Evolutionary conservation across 2,888 invertebrate species (phyloP).

Genomic region (Nemotelus pantherinus): DNA sequence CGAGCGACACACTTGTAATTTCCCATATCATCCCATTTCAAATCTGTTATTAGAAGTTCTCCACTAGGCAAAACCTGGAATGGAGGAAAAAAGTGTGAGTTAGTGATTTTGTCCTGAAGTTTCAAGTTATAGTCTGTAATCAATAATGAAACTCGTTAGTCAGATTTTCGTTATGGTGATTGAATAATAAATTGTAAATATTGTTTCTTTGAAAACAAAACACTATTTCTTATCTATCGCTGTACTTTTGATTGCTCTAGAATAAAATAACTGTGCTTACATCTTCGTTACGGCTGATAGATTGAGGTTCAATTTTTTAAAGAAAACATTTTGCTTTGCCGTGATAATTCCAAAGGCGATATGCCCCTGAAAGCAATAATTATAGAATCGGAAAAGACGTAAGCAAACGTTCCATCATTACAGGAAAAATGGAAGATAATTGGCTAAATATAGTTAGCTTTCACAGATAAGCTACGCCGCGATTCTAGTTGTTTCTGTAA

Average conservation of each 20-base stretch:
- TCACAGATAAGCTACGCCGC: conserved; percentile 5
- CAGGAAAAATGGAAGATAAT: background rate
- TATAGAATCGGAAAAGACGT: conserved; percentile 26
- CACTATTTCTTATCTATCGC: no score
- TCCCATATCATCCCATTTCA: conserved; percentile 86
- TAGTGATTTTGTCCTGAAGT: background rate
- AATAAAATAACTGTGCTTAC: no score
- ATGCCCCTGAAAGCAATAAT: conserved; percentile 21
- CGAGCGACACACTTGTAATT: conserved; percentile 79
- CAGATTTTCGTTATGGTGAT: no score
- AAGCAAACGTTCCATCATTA: conserved; percentile 15
- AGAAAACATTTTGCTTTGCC: conserved; percentile 1
- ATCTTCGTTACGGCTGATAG: background rate
- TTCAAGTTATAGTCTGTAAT: no score
- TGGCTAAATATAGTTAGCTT: conserved; percentile 3
- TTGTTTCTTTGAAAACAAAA: no score
- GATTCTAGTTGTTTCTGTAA: background rate
- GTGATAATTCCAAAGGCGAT: background rate
- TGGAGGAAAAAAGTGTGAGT: conserved; percentile 7
- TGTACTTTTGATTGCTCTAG: no score
- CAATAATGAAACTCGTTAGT: no score
- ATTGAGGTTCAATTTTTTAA: conserved; percentile 6
- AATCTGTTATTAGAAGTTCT: conserved; percentile 75
- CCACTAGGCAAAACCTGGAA: conserved; percentile 72
- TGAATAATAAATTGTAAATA: no score